Base-by-base conservation (phyloP, 2,888 invertebrate species). In the Ornithoptera alexandrae region DNA sequence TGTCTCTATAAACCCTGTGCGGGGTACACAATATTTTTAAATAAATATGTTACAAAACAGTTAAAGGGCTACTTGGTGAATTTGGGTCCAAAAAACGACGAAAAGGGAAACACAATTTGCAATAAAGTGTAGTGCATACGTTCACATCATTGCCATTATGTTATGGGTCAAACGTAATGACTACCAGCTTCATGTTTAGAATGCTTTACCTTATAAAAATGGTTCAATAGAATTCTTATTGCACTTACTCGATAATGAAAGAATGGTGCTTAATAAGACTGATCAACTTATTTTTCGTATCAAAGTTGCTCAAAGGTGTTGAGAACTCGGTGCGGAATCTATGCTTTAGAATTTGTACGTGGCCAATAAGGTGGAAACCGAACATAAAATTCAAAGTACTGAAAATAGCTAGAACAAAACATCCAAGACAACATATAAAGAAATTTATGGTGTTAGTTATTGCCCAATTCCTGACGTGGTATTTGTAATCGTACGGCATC, bases 401-500 rank as follows among this genome's bases (percentile, higher is more conserved):
- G 59, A 77, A 81, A 0, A 76, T n/a, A 5, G 74, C 64, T 1
- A 83, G 64, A 0, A 79, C 62, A 0, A 63, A 58, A n/a, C 74
- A 75, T 0, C 73, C 78, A 20, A n/a, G 30, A 8, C 71, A 70
- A 0, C 72, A 73, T 8, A 74, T 3, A 59, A 81, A 80, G 0
- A 73, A 53, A 4, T 77, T 77, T 0, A 77, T 56, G 0, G 63
- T n/a, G 24, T 80, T 77, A 2, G 77, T 68, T 0, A 78, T 61
- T 0, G 73, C 36, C 80, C 81, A 84, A 60, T 79, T 76, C 3
- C 68, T 69, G 39, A 77, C 74, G 42, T 82, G 74, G 50, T 77
- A 79, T 30, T 74, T 76, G 59, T 83, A 83, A 59, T 83, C 82
- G 30, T 81, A 79, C 0, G 84, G 84, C 65, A 80, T 69, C 76